Evolutionary conservation across 2,888 invertebrate species (phyloP).

Genomic region (Synanthedon myopaeformis): DNA sequence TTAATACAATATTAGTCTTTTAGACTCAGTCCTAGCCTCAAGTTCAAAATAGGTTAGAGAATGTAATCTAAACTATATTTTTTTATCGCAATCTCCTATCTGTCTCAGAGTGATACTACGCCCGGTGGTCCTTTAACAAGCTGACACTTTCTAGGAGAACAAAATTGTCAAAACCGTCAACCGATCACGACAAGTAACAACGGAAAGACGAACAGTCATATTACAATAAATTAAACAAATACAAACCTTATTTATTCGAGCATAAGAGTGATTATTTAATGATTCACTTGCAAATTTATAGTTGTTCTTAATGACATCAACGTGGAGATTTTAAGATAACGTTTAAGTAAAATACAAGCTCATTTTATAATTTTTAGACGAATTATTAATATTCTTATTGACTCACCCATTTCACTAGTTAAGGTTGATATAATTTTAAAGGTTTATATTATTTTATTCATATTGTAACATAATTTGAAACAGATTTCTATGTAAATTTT

Average conservation of each 20-base stretch:
- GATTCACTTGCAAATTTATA: no score
- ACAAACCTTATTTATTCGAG: no score
- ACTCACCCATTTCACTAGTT: no score
- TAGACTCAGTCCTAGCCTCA: no score
- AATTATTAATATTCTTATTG: not conserved
- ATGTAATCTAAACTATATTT: conserved; percentile 48
- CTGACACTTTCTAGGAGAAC: conserved; percentile 53
- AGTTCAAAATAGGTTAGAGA: conserved; percentile 6
- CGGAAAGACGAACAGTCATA: not conserved
- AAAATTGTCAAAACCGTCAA: conserved; percentile 64
- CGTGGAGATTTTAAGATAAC: conserved; percentile 43
- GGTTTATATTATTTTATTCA: no score
- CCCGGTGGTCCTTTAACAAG: conserved; percentile 51
- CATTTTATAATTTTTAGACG: not conserved
- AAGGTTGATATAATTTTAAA: no score
- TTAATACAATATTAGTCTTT: no score
- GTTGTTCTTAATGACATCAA: conserved; percentile 11
- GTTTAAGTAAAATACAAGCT: not conserved
- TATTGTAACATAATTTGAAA: no score
- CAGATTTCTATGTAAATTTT: no score
- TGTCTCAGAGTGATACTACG: conserved; percentile 25
- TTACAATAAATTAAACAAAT: no score
- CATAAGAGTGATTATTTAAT: no score
- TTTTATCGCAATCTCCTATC: conserved; percentile 35
- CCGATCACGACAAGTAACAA: conserved; percentile 30